Base-by-base conservation (phyloP, 2,888 invertebrate genomes). In the Balanococcus diminutus region DNA sequence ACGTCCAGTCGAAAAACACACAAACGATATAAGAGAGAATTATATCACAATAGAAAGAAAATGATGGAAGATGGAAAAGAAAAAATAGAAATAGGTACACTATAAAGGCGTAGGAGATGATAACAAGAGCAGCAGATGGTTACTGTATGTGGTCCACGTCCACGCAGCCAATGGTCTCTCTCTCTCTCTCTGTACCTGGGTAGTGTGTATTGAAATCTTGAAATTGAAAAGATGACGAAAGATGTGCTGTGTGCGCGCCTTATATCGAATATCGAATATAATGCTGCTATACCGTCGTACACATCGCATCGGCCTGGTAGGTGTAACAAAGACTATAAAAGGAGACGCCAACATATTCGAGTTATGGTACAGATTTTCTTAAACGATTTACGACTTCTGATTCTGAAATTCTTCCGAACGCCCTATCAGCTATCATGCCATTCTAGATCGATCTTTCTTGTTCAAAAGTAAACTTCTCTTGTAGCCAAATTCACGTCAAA, bases 311-410 rank as follows among this genome's bases (percentile, higher is more conserved):
- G n/a, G n/a, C 14, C 11, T 22, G 72, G 72, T 75, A 75, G 75
- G 75, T 75, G 75, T 75, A 32, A 75, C 75, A 32, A 75, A 75
- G 75, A 75, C 75, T 75, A 32, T 32, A 75, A 75, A 75, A 75
- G 75, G 75, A 75, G 36, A 32, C 61, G 51, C 28, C 61, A 67
- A 28, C 61, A 28, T 67, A 67, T 22, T 67, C 51, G 19, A 51
- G 19, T 51, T 51, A 51, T 51, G 51, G 51, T 51, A 51, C 51
- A 51, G 51, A 19, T 51, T 42, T 51, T 51, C 19, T n/a, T 19
- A 51, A n/a, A 51, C 51, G 51, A 51, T 51, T 51, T 51, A 19
- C 51, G 51, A 51, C 51, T 51, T 5, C 4, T 19, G 19, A n/a
- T 36, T 36, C 4, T 4, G 8, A 8, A 3, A 36, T 36, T 36